phyloP scores from a whole-genome alignment of 2,113 vertebrate species.

The Ictidomys tridecemlineatus region DNA sequence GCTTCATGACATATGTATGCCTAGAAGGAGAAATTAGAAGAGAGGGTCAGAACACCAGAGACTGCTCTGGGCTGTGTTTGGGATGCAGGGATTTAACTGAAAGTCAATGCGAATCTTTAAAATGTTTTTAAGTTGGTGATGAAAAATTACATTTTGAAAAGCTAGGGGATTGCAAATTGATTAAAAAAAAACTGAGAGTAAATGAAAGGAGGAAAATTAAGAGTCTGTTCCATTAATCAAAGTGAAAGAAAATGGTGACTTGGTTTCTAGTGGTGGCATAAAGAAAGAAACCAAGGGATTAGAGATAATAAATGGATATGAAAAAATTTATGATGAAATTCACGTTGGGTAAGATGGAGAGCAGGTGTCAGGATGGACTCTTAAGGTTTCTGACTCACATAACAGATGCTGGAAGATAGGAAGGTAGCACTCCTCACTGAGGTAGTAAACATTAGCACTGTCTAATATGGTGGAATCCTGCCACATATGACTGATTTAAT shows the following conservation, averaged over 20 bases:
- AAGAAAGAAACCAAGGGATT: neutral
- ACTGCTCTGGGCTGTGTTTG: no score
- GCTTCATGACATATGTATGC: neutral
- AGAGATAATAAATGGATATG: neutral
- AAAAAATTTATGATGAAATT: neutral
- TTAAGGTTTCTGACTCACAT: neutral
- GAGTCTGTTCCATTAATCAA: neutral
- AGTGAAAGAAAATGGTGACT: neutral
- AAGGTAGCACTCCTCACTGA: neutral
- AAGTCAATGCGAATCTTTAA: neutral
- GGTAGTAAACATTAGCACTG: neutral
- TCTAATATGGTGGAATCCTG: neutral
- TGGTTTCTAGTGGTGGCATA: neutral
- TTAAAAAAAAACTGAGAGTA: neutral
- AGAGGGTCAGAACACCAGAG: neutral
- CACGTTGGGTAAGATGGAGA: neutral
- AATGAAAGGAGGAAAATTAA: neutral
- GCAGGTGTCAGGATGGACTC: neutral
- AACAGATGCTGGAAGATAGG: neutral
- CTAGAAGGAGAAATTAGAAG: neutral
- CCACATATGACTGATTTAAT: neutral
- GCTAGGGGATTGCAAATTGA: neutral
- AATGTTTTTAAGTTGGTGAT: neutral
- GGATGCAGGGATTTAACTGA: neutral
- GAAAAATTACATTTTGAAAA: constrained; percentile 14